Percentiles rank a stretch among this genome's conserved stretches.
Evolutionary conservation across 2,797 vertebrate genomes (phyloP).

Genomic region (Leuciscus waleckii): DNA sequence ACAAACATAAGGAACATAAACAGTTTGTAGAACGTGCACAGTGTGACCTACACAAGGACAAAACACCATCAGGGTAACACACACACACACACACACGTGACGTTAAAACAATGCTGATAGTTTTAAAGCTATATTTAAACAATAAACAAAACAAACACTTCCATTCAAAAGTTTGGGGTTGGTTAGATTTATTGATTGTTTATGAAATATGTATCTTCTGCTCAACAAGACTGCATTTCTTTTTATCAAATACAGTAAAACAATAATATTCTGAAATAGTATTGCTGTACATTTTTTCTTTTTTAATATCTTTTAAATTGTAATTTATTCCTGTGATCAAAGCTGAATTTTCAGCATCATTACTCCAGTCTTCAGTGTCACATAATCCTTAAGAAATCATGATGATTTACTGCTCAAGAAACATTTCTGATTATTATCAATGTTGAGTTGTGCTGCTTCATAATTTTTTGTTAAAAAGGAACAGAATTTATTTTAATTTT

Average conservation of each 20-base stretch:
- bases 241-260: neutral
- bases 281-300: neutral
- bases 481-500: neutral
- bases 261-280: neutral
- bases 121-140: neutral
- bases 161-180: neutral
- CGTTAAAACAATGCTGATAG: neutral
- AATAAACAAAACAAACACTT: neutral
- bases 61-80: neutral
- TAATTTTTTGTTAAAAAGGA: neutral
- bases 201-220: neutral
- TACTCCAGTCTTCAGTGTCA: neutral
- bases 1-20: neutral
- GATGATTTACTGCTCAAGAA: neutral
- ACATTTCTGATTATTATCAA: neutral
- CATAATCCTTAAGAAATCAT: neutral
- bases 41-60: slow-evolving; percentile 13
- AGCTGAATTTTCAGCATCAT: neutral
- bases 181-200: too few species aligned
- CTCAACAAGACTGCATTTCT: neutral
- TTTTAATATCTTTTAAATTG: neutral
- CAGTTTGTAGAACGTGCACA: neutral
- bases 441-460: neutral
- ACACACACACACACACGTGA: neutral
- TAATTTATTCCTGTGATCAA: neutral